These are phyloP conservation scores for Charaxes varanes DNA, from an alignment of 1,140 invertebrate species.

Conservation along the genomic window DNA sequence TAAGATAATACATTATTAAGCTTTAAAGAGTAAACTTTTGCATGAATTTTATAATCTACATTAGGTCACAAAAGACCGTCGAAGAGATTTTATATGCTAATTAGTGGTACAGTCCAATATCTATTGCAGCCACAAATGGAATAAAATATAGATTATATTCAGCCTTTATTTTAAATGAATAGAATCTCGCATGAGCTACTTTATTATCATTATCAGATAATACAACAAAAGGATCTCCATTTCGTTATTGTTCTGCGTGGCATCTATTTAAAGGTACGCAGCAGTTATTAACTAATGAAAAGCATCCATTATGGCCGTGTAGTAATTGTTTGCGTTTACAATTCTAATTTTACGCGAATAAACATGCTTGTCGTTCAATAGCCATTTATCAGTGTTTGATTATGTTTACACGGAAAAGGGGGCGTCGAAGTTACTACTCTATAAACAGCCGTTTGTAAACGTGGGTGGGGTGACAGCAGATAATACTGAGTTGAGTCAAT, in stretches of 20 bases:
- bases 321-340: conserved; percentile 18
- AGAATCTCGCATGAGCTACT: too few species aligned
- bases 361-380: conserved; percentile 30
- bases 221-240: neutral
- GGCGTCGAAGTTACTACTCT: conserved; percentile 10
- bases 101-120: too few species aligned
- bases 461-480: conserved; percentile 1
- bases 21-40: too few species aligned
- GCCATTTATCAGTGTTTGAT: conserved; percentile 28
- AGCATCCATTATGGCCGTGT: too few species aligned
- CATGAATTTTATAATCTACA: too few species aligned
- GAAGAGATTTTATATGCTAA: too few species aligned
- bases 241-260: conserved; percentile 6
- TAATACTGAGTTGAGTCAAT: too few species aligned
- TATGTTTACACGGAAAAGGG: conserved; percentile 17
- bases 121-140: too few species aligned
- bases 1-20: too few species aligned
- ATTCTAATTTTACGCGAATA: conserved; percentile 32
- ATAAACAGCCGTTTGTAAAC: conserved; percentile 6
- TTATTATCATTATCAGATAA: neutral
- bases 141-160: too few species aligned
- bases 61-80: too few species aligned
- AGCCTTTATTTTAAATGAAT: neutral
- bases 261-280: too few species aligned
- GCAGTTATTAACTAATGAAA: conserved; percentile 25